Percentiles rank a stretch among this genome's conserved stretches.
Conservation (phyloP, 2,797 vertebrate genomes). For the Pseudomugil gertrudae region DNA sequence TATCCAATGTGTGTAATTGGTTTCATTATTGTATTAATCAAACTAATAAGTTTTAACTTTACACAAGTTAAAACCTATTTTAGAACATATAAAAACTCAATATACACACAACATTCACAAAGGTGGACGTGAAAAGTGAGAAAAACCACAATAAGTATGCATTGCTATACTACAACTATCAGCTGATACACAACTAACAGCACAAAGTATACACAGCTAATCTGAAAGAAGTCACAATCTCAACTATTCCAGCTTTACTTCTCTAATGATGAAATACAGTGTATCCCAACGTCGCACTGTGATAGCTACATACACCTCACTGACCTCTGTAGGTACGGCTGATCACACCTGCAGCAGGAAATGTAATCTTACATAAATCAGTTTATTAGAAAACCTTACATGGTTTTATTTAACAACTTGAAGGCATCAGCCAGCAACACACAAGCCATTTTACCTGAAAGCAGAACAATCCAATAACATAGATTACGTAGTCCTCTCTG, state of each 20-base stretch:
- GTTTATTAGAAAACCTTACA: conserved; percentile 1
- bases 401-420: background rate
- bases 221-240: background rate
- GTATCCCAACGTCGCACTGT: background rate
- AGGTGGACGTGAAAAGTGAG: background rate
- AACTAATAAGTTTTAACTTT: background rate
- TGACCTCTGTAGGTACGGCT: conserved; percentile 6
- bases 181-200: conserved; percentile 10
- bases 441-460: conserved; percentile 86
- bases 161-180: background rate
- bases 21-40: background rate
- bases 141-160: background rate
- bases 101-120: background rate
- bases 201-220: conserved; percentile 17
- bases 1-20: background rate
- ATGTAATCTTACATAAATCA: conserved; percentile 31
- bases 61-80: too few relatives aligned
- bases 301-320: conserved; percentile 13
- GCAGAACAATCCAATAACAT: conserved; percentile 94
- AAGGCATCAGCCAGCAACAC: background rate
- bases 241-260: conserved; percentile 1
- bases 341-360: conserved; percentile 48
- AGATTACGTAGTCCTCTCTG: conserved; percentile 96
- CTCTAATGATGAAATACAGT: background rate
- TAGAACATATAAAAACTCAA: too few relatives aligned